Percentiles rank a stretch among this genome's conserved stretches.
Evolutionary conservation across 1,140 invertebrate genomes (phyloP).

Genomic region (Stegodyphus dumicola): DNA sequence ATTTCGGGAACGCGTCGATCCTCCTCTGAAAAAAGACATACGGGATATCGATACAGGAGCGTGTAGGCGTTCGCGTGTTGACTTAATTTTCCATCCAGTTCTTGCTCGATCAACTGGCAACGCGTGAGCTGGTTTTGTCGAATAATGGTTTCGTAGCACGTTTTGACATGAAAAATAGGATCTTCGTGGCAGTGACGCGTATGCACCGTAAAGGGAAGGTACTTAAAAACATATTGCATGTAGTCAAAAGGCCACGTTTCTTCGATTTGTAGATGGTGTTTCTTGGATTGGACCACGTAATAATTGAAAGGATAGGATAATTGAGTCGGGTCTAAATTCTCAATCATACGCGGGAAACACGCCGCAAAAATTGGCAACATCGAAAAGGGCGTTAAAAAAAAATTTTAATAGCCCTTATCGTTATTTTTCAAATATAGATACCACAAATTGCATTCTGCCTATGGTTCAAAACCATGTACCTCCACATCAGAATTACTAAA

Average conservation of each 20-base stretch:
- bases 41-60: not conserved
- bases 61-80: not conserved
- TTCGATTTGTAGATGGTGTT: not conserved
- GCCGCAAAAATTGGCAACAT: too few species aligned
- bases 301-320: too few species aligned
- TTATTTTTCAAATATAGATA: too few species aligned
- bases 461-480: too few species aligned
- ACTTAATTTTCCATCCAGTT: not conserved
- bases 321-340: too few species aligned
- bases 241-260: constrained; percentile 9
- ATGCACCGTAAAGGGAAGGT: not conserved
- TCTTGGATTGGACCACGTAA: too few species aligned
- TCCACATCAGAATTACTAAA: too few species aligned
- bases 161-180: too few species aligned
- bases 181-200: not conserved
- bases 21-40: not conserved
- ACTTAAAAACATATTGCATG: not conserved
- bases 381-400: too few species aligned
- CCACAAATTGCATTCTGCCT: too few species aligned
- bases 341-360: too few species aligned
- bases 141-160: not conserved
- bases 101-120: not conserved
- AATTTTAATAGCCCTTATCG: too few species aligned
- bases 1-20: not conserved
- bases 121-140: not conserved